Conservation (phyloP, 2,797 vertebrate species). For the Tokudaia tokunoshimensis region DNA sequence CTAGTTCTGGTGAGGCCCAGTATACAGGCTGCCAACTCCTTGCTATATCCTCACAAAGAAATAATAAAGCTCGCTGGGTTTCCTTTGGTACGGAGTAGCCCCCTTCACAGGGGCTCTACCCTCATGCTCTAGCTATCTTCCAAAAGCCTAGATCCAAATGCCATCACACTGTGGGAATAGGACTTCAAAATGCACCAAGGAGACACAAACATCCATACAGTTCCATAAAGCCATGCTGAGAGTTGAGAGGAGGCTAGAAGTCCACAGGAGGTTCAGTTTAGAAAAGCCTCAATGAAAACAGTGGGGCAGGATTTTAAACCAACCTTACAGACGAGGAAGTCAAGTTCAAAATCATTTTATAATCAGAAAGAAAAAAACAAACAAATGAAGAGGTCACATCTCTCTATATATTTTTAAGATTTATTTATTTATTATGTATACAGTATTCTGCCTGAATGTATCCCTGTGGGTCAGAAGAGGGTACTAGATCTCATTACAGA, state of each 20-base stretch:
- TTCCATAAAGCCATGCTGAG: background rate
- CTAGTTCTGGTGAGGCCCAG: background rate
- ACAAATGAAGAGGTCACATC: background rate
- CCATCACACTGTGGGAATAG: background rate
- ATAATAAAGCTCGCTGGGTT: background rate
- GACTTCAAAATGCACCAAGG: background rate
- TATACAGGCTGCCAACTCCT: background rate
- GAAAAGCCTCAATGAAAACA: background rate
- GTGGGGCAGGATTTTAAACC: background rate
- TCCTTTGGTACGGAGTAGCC: background rate
- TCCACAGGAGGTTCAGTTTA: background rate
- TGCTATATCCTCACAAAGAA: background rate
- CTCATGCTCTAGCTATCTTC: too few species aligned
- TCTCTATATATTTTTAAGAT: background rate
- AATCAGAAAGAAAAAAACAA: background rate
- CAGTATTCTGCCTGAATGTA: too few species aligned
- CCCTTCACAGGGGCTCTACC: background rate
- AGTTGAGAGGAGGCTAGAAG: background rate
- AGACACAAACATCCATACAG: background rate
- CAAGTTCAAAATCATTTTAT: conserved; percentile 9
- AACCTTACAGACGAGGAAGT: background rate
- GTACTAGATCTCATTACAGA: too few species aligned
- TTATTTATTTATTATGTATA: too few species aligned
- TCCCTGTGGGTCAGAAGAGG: too few species aligned
- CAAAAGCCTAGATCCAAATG: background rate